These are phyloP conservation scores for Callionymus lyra DNA, from an alignment of 2,113 vertebrate genomes.

Conservation along the genomic window DNA sequence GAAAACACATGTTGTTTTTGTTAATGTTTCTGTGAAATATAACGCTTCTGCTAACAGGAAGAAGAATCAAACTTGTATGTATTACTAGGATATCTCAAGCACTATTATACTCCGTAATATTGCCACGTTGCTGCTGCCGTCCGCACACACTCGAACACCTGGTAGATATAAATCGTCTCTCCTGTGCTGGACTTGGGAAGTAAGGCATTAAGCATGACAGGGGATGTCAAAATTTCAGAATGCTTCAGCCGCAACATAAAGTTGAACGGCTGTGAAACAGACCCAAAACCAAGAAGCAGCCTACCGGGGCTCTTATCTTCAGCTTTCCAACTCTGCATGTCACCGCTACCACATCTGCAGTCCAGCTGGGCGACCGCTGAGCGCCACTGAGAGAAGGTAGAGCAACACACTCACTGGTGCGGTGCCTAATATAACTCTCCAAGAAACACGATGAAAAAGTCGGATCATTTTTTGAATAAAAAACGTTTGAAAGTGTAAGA, in stretches of 20 bases:
- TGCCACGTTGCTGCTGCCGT: slow-evolving; percentile 58
- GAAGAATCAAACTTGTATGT: too few relatives aligned
- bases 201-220: slow-evolving; percentile 74
- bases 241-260: slow-evolving; percentile 64
- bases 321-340: slow-evolving; percentile 52
- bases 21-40: too few relatives aligned
- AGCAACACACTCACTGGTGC: slow-evolving; percentile 22
- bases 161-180: slow-evolving; percentile 73
- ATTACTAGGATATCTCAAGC: too few relatives aligned
- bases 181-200: slow-evolving; percentile 70
- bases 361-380: slow-evolving; percentile 57
- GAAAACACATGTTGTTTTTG: too few relatives aligned
- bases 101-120: too few relatives aligned
- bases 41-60: background rate
- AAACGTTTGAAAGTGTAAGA: too few relatives aligned
- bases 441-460: slow-evolving; percentile 6
- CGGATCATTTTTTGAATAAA: too few relatives aligned
- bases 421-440: slow-evolving; percentile 6
- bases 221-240: slow-evolving; percentile 69
- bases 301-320: slow-evolving; percentile 54
- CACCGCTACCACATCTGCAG: slow-evolving; percentile 68
- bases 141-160: slow-evolving; percentile 64
- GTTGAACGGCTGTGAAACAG: slow-evolving; percentile 57
- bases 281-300: slow-evolving; percentile 38
- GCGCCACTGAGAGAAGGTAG: slow-evolving; percentile 15